Conservation (phyloP, 2,113 vertebrate genomes). For the Sorex araneus region DNA sequence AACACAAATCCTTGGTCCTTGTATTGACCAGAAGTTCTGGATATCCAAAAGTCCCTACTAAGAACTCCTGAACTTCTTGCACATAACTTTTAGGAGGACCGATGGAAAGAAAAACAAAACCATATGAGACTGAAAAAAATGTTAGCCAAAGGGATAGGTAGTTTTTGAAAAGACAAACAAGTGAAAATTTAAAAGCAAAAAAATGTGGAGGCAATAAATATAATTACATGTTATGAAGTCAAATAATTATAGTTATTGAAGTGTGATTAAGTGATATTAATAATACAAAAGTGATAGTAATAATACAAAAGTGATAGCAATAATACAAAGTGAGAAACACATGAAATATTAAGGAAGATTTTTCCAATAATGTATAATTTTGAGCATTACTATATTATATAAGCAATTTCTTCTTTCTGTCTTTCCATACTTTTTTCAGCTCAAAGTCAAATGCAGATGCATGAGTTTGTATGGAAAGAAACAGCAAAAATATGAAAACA, state of each 20-base stretch:
- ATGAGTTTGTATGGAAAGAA: background rate
- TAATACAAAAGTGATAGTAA: too few relatives aligned
- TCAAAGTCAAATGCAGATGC: background rate
- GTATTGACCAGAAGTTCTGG: too few relatives aligned
- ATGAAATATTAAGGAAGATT: background rate
- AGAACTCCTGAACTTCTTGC: too few relatives aligned
- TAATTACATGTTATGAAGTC: background rate
- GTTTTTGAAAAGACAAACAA: background rate
- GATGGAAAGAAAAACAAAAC: too few relatives aligned
- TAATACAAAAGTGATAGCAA: too few relatives aligned
- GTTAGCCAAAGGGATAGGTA: background rate
- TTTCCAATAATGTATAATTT: background rate
- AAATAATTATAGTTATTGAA: background rate
- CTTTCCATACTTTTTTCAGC: background rate
- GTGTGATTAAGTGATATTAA: background rate
- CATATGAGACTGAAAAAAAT: too few relatives aligned
- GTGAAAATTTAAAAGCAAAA: background rate
- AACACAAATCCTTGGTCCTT: too few relatives aligned
- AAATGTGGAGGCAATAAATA: background rate
- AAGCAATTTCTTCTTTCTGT: conserved; percentile 21
- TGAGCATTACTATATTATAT: background rate
- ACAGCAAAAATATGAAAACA: background rate
- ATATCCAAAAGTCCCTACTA: too few relatives aligned
- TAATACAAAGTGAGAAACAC: background rate
- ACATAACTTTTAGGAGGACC: too few relatives aligned